Evolutionary conservation across 23 tunicate genomes (phyloP).

Genomic region (Ascidia mentula): DNA sequence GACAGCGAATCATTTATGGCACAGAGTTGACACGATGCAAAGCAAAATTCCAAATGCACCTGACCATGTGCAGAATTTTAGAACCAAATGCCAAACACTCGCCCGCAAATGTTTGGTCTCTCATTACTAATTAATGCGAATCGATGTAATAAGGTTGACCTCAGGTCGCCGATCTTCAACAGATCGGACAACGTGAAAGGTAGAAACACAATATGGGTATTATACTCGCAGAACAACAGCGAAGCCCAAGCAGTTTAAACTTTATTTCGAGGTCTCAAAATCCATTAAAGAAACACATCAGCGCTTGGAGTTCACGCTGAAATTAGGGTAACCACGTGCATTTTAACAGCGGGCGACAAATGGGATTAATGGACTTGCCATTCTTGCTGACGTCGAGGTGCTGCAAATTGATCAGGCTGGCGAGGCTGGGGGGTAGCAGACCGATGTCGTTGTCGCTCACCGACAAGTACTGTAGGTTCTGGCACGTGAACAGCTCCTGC

Average conservation of each 20-base stretch:
- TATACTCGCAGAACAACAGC: too few relatives aligned
- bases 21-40: too few relatives aligned
- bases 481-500: constrained; percentile 70
- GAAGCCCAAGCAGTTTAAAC: too few relatives aligned
- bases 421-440: constrained; percentile 55
- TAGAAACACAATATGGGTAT: not conserved
- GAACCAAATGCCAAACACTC: too few relatives aligned
- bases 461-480: constrained; percentile 58
- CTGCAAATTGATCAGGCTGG: constrained; percentile 63
- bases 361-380: constrained; percentile 37
- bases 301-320: not conserved
- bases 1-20: too few relatives aligned
- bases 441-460: constrained; percentile 89
- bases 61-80: too few relatives aligned
- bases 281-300: constrained; percentile 8
- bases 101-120: not conserved
- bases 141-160: not conserved
- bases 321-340: not conserved
- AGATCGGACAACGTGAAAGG: not conserved
- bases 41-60: too few relatives aligned
- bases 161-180: not conserved
- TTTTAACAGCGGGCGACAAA: not conserved
- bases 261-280: too few relatives aligned
- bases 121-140: not conserved
- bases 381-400: constrained; percentile 87